These are phyloP conservation scores for Florisuga fusca DNA, from an alignment of 2,797 vertebrate genomes.

Conservation along the genomic window DNA sequence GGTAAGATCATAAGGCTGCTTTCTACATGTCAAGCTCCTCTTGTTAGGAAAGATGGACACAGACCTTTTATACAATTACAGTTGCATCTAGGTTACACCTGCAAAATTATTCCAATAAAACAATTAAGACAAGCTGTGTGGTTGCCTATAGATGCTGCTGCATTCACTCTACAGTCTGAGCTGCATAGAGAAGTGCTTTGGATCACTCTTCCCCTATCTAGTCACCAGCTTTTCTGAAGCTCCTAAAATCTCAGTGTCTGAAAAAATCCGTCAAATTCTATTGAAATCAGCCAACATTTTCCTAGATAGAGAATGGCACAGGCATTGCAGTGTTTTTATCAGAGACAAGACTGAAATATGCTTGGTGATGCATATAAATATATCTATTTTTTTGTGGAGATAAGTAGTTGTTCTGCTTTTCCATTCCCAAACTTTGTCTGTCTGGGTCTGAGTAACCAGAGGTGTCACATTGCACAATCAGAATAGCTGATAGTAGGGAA, in stretches of 20 bases:
- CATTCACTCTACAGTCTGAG: not conserved
- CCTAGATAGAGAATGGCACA: not conserved
- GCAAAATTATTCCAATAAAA: not conserved
- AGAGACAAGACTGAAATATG: not conserved
- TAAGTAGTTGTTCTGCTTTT: not conserved
- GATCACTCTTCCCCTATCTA: not conserved
- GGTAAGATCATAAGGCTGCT: not conserved
- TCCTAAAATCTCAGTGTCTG: not conserved
- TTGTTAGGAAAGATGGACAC: not conserved
- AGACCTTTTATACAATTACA: not conserved
- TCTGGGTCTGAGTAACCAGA: not conserved
- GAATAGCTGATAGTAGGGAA: not conserved
- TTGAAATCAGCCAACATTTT: not conserved
- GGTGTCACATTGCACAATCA: not conserved
- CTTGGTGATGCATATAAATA: not conserved
- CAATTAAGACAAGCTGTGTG: not conserved
- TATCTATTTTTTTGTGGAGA: not conserved
- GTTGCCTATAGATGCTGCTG: not conserved
- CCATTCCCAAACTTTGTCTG: not conserved
- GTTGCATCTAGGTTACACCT: not conserved
- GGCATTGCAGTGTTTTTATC: not conserved
- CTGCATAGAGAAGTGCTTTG: not conserved
- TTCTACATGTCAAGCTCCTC: not conserved
- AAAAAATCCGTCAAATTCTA: not conserved
- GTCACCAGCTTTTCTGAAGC: not conserved